Evolutionary conservation across 2,797 vertebrate species (phyloP), one percentile per base, ranked within the genome.

Genomic region (Hyperoplus immaculatus): DNA sequence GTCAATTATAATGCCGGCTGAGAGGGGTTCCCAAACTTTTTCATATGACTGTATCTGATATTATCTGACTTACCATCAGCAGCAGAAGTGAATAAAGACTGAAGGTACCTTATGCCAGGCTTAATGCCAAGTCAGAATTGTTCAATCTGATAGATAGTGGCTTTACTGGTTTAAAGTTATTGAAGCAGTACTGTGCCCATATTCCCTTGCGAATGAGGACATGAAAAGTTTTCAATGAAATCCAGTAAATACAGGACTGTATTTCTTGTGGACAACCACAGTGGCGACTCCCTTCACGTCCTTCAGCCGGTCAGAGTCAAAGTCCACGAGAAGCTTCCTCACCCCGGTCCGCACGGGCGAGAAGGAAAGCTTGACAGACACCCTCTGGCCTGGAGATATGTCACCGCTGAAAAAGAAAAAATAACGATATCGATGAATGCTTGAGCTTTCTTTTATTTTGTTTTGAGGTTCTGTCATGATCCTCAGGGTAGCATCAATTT

Each of bases 281-380:
- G 90, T 93, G 55, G 91, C 75, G 14, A 74, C 86, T 59, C 96
- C 96, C 76, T 95, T 96, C 51, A 96, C 94, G 3, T 95, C 93
- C 75, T 70, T 94, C 74, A 96, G 91, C 56, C 84, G 78, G 87
- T 96, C 94, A 0, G 94, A 93, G 81, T 96, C 94, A 58, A 96
- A 96, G 91, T 95, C 93, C 65, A 95, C 95, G 69, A 96, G 72
- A 18, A 96, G 90, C 77, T 90, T 94, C 61, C 90, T 94, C 68
- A 95, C 75, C 2, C 95, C 95, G 0, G 68, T 47, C 38, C 94
- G 87, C 6, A 8, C 49, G 4, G 95, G 95, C 0, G 81, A 83
- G 88, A 96, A 95, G 18, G 88, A 75, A 12, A 94, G 7, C 51
- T 83, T 87, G 6, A 94, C 89, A 0, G 78, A 74, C 12, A 94